A percentile compares a stretch with the other conserved stretches of the same genome.
phyloP scores from a whole-genome alignment of 2,113 vertebrate genomes.

The Pavo muticus region DNA sequence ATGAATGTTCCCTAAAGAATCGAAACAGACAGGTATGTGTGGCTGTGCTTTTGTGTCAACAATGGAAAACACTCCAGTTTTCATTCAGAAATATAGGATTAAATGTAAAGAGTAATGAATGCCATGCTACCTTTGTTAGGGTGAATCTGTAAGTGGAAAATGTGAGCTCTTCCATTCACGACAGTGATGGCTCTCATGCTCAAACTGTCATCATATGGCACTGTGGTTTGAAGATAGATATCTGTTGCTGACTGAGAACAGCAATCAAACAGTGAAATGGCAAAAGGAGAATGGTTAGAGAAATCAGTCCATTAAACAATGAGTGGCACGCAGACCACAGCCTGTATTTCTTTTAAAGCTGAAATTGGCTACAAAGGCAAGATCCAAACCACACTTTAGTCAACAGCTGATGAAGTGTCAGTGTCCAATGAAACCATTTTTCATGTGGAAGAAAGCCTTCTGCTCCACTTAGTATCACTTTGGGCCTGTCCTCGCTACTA shows the following conservation, averaged over 20 bases:
- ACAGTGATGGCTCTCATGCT: accelerated
- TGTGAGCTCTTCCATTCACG: accelerated
- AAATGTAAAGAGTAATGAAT: neutral
- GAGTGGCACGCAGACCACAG: accelerated
- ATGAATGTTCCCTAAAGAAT: neutral
- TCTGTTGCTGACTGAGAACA: accelerated
- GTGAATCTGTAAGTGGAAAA: accelerated
- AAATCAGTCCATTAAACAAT: neutral
- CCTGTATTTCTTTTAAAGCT: neutral
- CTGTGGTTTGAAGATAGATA: neutral
- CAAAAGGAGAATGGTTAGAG: neutral
- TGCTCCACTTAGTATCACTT: neutral
- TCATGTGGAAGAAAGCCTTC: accelerated
- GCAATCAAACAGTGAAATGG: accelerated
- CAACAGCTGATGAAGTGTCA: neutral
- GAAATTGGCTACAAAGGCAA: neutral
- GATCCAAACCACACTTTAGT: accelerated
- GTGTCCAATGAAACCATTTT: neutral
- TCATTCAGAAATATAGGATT: accelerated
- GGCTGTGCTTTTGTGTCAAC: neutral
- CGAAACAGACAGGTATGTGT: neutral
- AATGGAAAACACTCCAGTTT: neutral
- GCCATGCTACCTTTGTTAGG: accelerated
- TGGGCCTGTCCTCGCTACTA: neutral
- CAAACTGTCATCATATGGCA: neutral